Percentiles rank a stretch among this genome's conserved stretches.
phyloP scores from a whole-genome alignment of 1,140 invertebrate species.

The Lepidostoma basale region DNA sequence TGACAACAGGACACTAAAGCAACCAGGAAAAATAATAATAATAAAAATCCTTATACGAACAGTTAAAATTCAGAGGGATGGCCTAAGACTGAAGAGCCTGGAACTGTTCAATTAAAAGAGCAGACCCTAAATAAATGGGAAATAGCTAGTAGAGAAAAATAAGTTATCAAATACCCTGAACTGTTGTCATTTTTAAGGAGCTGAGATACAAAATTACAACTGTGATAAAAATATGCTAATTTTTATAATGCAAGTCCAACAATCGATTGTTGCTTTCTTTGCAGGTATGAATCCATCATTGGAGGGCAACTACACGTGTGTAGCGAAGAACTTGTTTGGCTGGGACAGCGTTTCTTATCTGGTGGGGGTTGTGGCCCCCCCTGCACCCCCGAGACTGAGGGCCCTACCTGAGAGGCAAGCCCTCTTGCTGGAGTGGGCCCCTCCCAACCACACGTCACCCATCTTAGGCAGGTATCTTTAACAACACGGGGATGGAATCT shows the following conservation, averaged over 20 bases:
- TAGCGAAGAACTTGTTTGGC: slow-evolving; percentile 82
- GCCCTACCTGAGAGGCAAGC: slow-evolving; percentile 71
- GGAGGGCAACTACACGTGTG: slow-evolving; percentile 85
- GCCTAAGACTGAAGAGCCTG: no score
- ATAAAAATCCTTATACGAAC: no score
- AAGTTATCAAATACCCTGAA: no score
- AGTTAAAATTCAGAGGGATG: no score
- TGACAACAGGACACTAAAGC: no score
- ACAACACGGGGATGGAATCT: no score
- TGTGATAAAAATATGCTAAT: no score
- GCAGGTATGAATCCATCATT: slow-evolving; percentile 65
- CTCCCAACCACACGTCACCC: slow-evolving; percentile 28
- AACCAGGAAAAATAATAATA: no score
- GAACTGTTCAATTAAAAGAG: no score
- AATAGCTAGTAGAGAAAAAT: no score
- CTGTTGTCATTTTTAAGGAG: no score
- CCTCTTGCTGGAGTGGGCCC: slow-evolving; percentile 69
- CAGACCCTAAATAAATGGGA: no score
- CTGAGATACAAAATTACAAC: background rate
- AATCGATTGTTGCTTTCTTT: background rate
- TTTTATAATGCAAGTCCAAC: background rate
- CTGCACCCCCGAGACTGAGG: slow-evolving; percentile 68
- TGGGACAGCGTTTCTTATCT: slow-evolving; percentile 81
- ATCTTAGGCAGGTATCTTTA: slow-evolving; percentile 10
- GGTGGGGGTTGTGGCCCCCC: slow-evolving; percentile 76